Evolutionary conservation across 2,113 vertebrate genomes (phyloP).

Genomic region (Hypocryptadius cinnamomeus): DNA sequence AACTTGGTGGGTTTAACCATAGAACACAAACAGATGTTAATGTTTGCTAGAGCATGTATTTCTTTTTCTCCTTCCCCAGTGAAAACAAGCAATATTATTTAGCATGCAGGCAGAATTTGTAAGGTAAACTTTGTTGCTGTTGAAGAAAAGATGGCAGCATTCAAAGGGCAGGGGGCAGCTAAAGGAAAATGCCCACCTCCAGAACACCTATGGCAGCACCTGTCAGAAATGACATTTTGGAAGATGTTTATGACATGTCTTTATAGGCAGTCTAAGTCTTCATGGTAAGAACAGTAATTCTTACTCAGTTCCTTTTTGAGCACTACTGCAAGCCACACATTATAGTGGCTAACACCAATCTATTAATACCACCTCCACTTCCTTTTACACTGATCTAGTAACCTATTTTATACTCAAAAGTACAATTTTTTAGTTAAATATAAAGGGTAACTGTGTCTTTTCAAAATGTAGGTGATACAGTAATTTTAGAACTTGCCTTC

Average conservation of each 20-base stretch:
- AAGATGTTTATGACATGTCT: not conserved
- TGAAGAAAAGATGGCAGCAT: not conserved
- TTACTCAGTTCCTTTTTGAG: not conserved
- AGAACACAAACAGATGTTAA: not conserved
- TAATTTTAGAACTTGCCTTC: not conserved
- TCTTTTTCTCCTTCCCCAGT: not conserved
- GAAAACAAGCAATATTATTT: not conserved
- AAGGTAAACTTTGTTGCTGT: not conserved
- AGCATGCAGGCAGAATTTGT: not conserved
- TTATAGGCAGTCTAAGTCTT: not conserved
- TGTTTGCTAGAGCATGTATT: not conserved
- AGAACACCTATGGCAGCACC: not conserved
- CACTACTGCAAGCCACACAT: not conserved
- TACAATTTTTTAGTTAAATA: not conserved
- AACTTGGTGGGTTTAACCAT: not conserved
- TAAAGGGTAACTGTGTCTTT: not conserved
- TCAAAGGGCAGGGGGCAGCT: not conserved
- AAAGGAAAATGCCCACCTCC: not conserved
- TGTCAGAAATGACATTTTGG: not conserved
- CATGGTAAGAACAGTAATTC: not conserved
- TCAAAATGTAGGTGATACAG: not conserved
- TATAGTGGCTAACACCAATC: not conserved
- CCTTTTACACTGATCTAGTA: not conserved
- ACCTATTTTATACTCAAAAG: not conserved
- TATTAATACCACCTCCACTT: constrained; percentile 8